Base-by-base conservation (phyloP, 2,113 vertebrate species). In the Sinocyclocheilus maitianheensis region DNA sequence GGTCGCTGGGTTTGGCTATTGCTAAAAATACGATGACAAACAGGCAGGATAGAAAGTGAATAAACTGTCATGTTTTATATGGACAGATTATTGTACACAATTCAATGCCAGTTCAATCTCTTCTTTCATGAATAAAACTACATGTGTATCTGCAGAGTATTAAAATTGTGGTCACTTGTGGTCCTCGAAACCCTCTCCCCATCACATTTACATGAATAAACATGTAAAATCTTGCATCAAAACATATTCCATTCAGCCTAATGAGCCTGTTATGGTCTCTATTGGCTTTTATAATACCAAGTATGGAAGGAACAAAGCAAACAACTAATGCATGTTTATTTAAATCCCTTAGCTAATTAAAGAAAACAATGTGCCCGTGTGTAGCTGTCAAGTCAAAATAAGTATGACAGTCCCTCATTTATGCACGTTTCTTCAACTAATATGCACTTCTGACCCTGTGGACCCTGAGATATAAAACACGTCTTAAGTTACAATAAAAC, bases 71-170 rank as follows among this genome's bases (percentile, higher is more conserved):
- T 16, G 51, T 78, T 88, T 72, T 55, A 82, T 40, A 43, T 62
- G 3, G 12, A 40, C 46, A 63, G 77, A 85, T 77, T 89, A 89
- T 90, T 74, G 86, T 58, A 71, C 74, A 89, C 58, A 78, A 81
- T 84, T 85, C 71, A 24, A 34, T 72, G 81, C 76, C 26, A 24
- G 71, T 91, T 87, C 83, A 76, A 85, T 85, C 81, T 72, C 84
- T 86, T 51, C 83, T 74, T 34, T 88, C 80, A 90, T 91, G 84
- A 91, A 90, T 91, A 89, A 90, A 91, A 80, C 90, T 1, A 89
- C 88, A 83, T 67, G 62, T 84, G 86, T 80, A 58, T 89, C 88
- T 87, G 63, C 51, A 16, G 48, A 85, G 67, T 67, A 89, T 89
- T 87, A 86, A 85, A 76, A 91, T 80, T 74, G 69, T 69, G 60